Evolutionary conservation across 1,140 invertebrate species (phyloP), one percentile per base, ranked within the genome.

Genomic region (Pseudobourletiella spinata): DNA sequence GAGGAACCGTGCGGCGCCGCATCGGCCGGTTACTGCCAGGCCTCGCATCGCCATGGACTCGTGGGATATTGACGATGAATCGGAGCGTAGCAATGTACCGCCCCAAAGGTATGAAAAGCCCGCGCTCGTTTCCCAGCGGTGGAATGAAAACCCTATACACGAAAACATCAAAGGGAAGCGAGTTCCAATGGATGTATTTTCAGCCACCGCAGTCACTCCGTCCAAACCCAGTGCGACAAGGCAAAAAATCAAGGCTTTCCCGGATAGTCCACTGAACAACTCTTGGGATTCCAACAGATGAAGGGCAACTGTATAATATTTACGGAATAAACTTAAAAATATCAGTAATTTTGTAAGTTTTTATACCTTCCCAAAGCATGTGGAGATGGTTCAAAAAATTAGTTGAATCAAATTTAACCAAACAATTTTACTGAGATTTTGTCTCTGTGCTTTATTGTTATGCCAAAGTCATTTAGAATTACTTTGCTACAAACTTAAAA

Each of bases 201-300:
- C 16, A 48, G 11, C 46, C 16, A 22, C 18, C 24, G 24, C 24
- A n/a, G 22, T 15, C 16, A 6, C 8, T 15, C 18, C 16, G 22
- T 11, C 46, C 24, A 25, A 48, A 25, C 22, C 6, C 46, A 42
- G 18, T 20, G 6, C 46, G 16, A 48, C 11, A 6, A 48, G 46
- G 16, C 8, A n/a, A 48, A 42, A n/a, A n/a, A n/a, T n/a, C n/a
- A 39, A 8, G 32, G n/a, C 32, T 39, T 11, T 22, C 16, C 11
- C 8, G 24, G 46, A 25, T 48, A 54, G 50, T 54, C 50, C 50
- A 4, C 20, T 54, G 50, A 54, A 54, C 30, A 54, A 54, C 25
- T 54, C 50, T 14, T 54, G 50, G 50, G 50, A 54, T 28, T 54
- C 50, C 6, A 22, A 54, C 30, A 48, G n/a, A 11, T 39, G 32